Evolutionary conservation across 2,797 vertebrate genomes (phyloP), one percentile per base, ranked within the genome.

Genomic region (Columba guinea): DNA sequence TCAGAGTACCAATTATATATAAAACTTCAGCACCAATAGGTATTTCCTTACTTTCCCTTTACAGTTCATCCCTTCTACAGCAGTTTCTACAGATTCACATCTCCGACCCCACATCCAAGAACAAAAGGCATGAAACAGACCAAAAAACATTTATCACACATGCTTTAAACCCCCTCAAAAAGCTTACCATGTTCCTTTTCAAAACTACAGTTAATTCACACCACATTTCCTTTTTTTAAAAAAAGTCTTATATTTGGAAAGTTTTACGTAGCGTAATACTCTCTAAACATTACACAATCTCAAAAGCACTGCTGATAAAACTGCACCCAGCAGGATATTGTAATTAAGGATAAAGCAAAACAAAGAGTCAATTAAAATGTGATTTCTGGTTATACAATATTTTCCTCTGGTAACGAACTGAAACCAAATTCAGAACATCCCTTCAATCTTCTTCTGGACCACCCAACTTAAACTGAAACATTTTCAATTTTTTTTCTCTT

Each of bases 271-370:
- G n/a, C 27, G 7, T 58, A 87, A 81, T 89, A 58, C 77, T 89
- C 65, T 76, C 44, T 79, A 91, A 95, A 79, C 62, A 91, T 90
- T 95, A 88, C 70, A 90, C 60, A 96, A 93, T 55, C 87, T 84
- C 77, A 76, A 92, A 92, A 90, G 55, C 21, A 69, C 64, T 90
- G 48, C 81, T 94, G 89, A 94, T 84, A 90, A 86, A 96, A 87
- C 46, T 88, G 48, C 27, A 83, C 70, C 58, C 82, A 93, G 67
- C 65, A 93, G 79, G 53, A 90, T 59, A 90, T 6, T 39, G 18
- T 52, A 95, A 95, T 93, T 81, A 86, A 83, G 55, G 13, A 94
- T 59, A 75, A 94, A 64, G 78, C 46, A 89, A 80, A 95, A 88
- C 34, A 80, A 89, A 89, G 19, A 41, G 71, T 65, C 35, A 78